These are phyloP conservation scores for Haliclystus octoradiatus DNA, from an alignment of 30 jellyfish, hydroid and myxozoan species.

Conservation along the genomic window DNA sequence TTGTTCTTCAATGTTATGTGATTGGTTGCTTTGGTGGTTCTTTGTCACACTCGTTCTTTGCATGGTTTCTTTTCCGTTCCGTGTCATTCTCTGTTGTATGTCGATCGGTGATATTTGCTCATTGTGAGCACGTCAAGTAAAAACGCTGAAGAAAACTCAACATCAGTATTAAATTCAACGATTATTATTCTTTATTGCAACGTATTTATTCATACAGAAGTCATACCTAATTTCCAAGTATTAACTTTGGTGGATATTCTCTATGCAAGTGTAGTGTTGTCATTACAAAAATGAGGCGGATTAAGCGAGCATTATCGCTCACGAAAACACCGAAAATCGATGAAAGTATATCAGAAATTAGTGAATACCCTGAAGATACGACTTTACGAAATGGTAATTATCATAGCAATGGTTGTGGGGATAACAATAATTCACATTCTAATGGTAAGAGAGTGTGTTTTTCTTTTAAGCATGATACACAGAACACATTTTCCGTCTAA, in stretches of 20 bases:
- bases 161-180: no score
- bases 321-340: constrained; percentile 96
- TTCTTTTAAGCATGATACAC: background rate
- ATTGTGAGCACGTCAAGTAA: constrained; percentile 3
- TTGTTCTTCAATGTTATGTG: background rate
- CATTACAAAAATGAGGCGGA: constrained; percentile 80
- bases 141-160: no score
- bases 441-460: background rate
- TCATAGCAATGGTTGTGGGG: constrained; percentile 35
- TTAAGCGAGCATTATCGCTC: constrained; percentile 88
- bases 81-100: background rate
- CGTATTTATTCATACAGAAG: no score
- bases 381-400: constrained; percentile 36
- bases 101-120: background rate
- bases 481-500: no score
- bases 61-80: constrained; percentile 1
- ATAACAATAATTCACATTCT: constrained; percentile 7
- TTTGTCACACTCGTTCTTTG: background rate
- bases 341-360: constrained; percentile 85
- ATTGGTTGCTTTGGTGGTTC: background rate
- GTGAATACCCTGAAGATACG: constrained; percentile 28
- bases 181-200: no score
- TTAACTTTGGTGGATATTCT: no score
- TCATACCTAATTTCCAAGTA: no score
- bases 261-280: no score